Evolutionary conservation across 1,140 invertebrate species (phyloP).

Genomic region (Plutomurus gul): DNA sequence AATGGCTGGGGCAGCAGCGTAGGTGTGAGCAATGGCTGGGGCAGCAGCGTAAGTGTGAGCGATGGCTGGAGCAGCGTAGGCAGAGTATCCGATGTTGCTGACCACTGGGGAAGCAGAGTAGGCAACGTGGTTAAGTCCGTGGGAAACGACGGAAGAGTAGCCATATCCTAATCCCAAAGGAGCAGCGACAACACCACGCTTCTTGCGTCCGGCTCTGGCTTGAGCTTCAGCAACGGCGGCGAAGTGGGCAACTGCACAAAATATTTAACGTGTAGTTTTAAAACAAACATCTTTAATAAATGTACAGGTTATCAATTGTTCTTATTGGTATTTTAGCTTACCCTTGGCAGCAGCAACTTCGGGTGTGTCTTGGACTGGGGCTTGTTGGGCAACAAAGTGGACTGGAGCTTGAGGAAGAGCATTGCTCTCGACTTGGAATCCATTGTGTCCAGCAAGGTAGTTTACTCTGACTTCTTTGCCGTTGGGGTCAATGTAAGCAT

Average conservation of each 20-base stretch:
- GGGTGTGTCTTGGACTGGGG: conserved; percentile 54
- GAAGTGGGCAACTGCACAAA: conserved; percentile 53
- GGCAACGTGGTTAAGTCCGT: not conserved
- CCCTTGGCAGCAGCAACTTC: conserved; percentile 55
- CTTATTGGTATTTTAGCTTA: too few species aligned
- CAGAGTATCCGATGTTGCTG: conserved; percentile 50
- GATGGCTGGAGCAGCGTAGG: conserved; percentile 39
- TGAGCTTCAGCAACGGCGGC: conserved; percentile 48
- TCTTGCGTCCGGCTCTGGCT: conserved; percentile 45
- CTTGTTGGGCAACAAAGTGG: conserved; percentile 55
- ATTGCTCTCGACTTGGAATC: conserved; percentile 63
- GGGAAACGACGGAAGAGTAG: conserved; percentile 43
- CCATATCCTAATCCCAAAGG: conserved; percentile 54
- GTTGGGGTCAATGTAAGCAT: conserved; percentile 58
- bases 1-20: conserved; percentile 36
- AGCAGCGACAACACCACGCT: conserved; percentile 46
- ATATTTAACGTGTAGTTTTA: too few species aligned
- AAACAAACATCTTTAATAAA: too few species aligned
- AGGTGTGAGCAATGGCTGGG: conserved; percentile 39
- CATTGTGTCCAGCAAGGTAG: conserved; percentile 60
- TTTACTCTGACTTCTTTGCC: conserved; percentile 55
- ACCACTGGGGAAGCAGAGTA: conserved; percentile 31
- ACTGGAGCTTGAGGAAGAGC: conserved; percentile 61
- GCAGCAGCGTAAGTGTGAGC: conserved; percentile 1
- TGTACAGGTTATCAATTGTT: too few species aligned